Conservation (phyloP, 1,140 invertebrate species). For the Lasioglossum albipes region DNA sequence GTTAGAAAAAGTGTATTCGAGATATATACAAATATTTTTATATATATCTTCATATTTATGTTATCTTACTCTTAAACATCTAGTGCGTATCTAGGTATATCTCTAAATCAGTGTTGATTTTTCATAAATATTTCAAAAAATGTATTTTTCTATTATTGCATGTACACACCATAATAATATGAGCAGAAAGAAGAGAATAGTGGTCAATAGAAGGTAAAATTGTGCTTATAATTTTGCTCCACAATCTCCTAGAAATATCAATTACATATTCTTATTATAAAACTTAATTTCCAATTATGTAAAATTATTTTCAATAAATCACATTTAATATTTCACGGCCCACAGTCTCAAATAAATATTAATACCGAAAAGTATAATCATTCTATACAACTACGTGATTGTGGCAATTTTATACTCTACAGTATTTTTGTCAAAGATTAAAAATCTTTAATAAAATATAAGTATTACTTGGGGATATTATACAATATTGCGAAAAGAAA, state of each 20-base stretch:
- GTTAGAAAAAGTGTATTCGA: conserved; percentile 11
- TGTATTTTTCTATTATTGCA: conserved; percentile 49
- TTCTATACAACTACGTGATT: conserved; percentile 4
- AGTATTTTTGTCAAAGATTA: conserved; percentile 14
- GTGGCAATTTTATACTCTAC: not conserved
- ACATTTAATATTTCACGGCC: conserved; percentile 26
- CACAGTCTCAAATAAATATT: conserved; percentile 56
- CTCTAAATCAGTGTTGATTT: conserved; percentile 38
- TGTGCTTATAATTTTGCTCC: conserved; percentile 23
- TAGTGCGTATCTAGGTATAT: conserved; percentile 50
- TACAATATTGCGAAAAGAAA: conserved; percentile 20
- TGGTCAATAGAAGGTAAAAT: not conserved
- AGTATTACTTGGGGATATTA: conserved; percentile 11
- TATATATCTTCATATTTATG: conserved; percentile 26
- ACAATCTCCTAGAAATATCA: conserved; percentile 16
- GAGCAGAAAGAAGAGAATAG: conserved; percentile 14
- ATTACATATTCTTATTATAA: conserved; percentile 4
- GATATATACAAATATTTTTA: conserved; percentile 34
- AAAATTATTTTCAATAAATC: conserved; percentile 42
- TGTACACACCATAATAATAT: conserved; percentile 19
- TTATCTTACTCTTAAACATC: conserved; percentile 28
- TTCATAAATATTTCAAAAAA: conserved; percentile 45
- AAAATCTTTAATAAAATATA: conserved; percentile 12
- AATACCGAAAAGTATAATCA: conserved; percentile 41
- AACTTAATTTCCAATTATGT: conserved; percentile 29